phyloP scores from a whole-genome alignment of 2,888 invertebrate species.

The Hypolimnas misippus region DNA sequence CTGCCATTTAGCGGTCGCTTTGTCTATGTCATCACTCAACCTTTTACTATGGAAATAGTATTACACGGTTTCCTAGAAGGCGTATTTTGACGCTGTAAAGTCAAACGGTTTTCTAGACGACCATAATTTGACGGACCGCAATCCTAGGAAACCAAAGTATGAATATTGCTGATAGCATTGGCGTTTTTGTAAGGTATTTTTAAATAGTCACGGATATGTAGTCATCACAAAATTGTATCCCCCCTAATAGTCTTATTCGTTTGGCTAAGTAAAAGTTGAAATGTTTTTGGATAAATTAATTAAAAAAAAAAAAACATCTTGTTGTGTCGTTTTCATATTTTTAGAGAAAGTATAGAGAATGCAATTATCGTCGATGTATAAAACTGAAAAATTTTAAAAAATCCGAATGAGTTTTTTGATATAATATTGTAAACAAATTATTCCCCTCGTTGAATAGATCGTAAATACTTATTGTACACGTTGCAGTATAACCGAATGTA shows the following conservation, averaged over 20 bases:
- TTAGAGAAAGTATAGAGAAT: conserved; percentile 70
- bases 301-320: conserved; percentile 66
- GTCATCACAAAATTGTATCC: conserved; percentile 78
- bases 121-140: too few relatives aligned
- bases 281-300: conserved; percentile 58
- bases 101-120: too few relatives aligned
- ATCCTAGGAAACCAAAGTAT: too few relatives aligned
- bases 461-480: conserved; percentile 73
- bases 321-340: conserved; percentile 82
- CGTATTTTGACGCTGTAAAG: too few relatives aligned
- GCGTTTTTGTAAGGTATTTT: conserved; percentile 61
- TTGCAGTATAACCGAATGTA: conserved; percentile 74
- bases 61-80: too few relatives aligned
- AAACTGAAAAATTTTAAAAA: conserved; percentile 60
- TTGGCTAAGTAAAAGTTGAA: conserved; percentile 69
- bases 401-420: conserved; percentile 68
- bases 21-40: too few relatives aligned
- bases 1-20: too few relatives aligned
- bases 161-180: conserved; percentile 49
- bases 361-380: conserved; percentile 69
- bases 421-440: conserved; percentile 75
- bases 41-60: too few relatives aligned
- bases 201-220: conserved; percentile 72
- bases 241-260: conserved; percentile 64
- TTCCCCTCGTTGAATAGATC: conserved; percentile 74